Conservation (phyloP, 2,888 invertebrate genomes). For the Cylloceria caligata region DNA sequence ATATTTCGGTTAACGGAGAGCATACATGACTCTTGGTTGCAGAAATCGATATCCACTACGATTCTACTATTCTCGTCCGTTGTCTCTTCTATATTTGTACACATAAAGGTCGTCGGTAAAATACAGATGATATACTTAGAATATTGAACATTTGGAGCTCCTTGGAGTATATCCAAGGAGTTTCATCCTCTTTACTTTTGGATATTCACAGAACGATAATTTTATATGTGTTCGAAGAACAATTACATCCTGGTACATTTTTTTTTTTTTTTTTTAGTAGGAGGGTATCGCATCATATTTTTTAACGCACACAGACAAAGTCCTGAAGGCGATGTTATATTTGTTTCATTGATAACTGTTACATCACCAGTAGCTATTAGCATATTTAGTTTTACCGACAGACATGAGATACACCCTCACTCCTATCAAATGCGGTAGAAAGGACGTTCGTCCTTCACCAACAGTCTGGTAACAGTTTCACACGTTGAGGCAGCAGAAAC, state of each 20-base stretch:
- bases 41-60: too few relatives aligned
- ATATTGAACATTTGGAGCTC: too few relatives aligned
- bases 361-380: not conserved
- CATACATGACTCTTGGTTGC: too few relatives aligned
- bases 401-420: not conserved
- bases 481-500: slow-evolving; percentile 23
- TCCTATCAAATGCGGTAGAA: not conserved
- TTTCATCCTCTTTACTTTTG: not conserved
- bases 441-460: slow-evolving; percentile 8
- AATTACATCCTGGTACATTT: not conserved
- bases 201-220: not conserved
- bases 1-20: too few relatives aligned
- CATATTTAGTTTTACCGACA: slow-evolving; percentile 25
- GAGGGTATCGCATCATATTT: not conserved
- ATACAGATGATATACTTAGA: too few relatives aligned
- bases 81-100: too few relatives aligned
- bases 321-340: slow-evolving; percentile 12
- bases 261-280: not conserved
- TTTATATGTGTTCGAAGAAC: not conserved
- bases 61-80: too few relatives aligned
- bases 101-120: too few relatives aligned
- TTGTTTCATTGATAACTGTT: slow-evolving; percentile 22
- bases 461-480: slow-evolving; percentile 4
- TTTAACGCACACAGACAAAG: not conserved
- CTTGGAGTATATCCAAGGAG: too few relatives aligned